Evolutionary conservation across 2,888 invertebrate genomes (phyloP), one percentile per base, ranked within the genome.

Genomic region (Prenolepis imparis): DNA sequence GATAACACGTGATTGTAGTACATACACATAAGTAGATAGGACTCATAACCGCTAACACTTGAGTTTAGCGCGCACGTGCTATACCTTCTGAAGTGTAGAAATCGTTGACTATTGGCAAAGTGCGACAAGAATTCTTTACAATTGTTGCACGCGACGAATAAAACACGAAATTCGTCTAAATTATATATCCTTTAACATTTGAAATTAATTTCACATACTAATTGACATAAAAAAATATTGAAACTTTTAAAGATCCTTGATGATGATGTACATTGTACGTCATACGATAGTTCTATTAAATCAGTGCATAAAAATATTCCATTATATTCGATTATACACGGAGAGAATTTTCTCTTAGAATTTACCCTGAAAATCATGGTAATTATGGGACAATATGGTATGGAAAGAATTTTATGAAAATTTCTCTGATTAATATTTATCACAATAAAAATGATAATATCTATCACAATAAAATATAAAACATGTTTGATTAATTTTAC

Each of bases 1-100:
- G 84, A 83, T 87, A 89, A 87, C 83, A 9, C 9, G 15, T 44
- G 15, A 3, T 44, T 15, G 4, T 44, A 44, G 15, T 28, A 28
- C 28, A 48, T 48, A n/a, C 8, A 48, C n/a, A 48, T n/a, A 48
- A n/a, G 3, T 21, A 55, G 12, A 28, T 3, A 15, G 18, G 11
- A 15, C 28, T 68, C 32, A 21, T 11, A 39, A 70, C 4, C 15
- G 70, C 0, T 44, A 41, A 21, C 18, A 41, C 6, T 77, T 57
- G 52, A 77, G 36, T 78, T 41, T 11, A 55, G 9, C 4, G 15
- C 55, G 55, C 41, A 64, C 39, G 66, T 66, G 77, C 36, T 39
- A n/a, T 41, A 0, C 5, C 3, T 11, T n/a, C 3, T 44, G 1
- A n/a, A 32, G 11, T 32, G 3, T 1, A 55, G 39, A 78, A 66